Evolutionary conservation across 92 coral and sea anemone genomes (phyloP), one percentile per base, ranked within the genome.

Genomic region (Porites divaricata): DNA sequence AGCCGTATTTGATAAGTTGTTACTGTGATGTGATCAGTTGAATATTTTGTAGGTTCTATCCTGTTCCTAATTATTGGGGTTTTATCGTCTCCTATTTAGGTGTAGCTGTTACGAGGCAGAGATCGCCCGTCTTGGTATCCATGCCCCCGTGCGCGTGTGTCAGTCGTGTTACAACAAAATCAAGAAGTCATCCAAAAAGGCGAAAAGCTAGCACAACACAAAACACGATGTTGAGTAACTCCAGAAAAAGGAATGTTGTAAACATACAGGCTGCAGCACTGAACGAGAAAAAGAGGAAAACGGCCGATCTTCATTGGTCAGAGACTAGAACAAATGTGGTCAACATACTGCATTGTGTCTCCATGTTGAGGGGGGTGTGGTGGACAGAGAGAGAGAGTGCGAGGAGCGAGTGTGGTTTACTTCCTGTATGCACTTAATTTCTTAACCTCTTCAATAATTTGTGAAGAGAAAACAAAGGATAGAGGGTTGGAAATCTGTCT

Each of bases 101-200:
- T 95, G 98, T 85, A 95, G 98, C 81, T 91, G 90, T 51, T 95
- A 89, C 65, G 95, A 93, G 68, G 93, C 98, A 12, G 87, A 90
- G 48, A 88, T 95, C 53, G 76, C 74, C 54, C 90, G 94, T 3
- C 92, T 91, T 77, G 91, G 89, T 25, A 95, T 95, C 78, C 80
- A 85, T 89, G 83, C 90, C 41, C 98, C 98, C 19, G 98, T 93
- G 10, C 90, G 98, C 80, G 98, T 95, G 54, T 95, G 98, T 67
- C 91, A 88, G 58, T 22, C 89, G 12, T 95, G 98, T 78, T 93
- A 81, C 90, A 82, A 79, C 54, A 92, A 92, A 54, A 86, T 95
- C 41, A 89, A 81, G 48, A 85, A 89, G 52, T 51, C 84, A 54
- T 81, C 85, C 51, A 81, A 71, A 25, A 81, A 81, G 76, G 17